Conservation (phyloP, 1,140 invertebrate genomes). For the Ips typographus region DNA sequence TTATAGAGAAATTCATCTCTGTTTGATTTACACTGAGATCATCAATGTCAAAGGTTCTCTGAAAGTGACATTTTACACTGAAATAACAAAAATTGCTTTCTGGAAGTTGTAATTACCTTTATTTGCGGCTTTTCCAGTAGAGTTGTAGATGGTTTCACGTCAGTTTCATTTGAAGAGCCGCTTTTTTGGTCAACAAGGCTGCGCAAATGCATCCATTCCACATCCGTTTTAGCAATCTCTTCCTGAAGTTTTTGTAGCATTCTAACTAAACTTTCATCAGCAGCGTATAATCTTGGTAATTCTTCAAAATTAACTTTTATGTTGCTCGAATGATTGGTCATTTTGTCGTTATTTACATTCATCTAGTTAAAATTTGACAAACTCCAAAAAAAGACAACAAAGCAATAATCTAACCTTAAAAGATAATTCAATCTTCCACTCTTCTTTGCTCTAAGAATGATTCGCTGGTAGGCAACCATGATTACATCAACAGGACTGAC, state of each 20-base stretch:
- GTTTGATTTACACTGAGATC: not conserved
- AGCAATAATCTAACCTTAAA: no score
- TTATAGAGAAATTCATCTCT: not conserved
- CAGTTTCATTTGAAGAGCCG: not conserved
- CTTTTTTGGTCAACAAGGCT: constrained; percentile 1
- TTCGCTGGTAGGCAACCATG: no score
- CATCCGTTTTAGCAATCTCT: constrained; percentile 34
- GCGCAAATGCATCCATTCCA: constrained; percentile 35
- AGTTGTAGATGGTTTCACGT: not conserved
- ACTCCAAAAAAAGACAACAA: no score
- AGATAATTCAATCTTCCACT: no score
- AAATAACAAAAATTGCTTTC: not conserved
- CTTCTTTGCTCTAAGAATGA: no score
- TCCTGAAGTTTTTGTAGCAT: constrained; percentile 34
- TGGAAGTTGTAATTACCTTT: not conserved
- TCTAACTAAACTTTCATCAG: constrained; percentile 24
- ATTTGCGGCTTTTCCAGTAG: not conserved
- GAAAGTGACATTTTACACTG: not conserved
- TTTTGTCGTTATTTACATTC: no score
- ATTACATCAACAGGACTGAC: no score
- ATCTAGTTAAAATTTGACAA: no score
- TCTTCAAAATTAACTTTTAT: no score
- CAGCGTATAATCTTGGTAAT: not conserved
- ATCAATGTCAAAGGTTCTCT: not conserved
- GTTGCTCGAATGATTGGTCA: no score